Base-by-base conservation (phyloP, 2,113 vertebrate genomes). In the Tachuris rubrigastra region DNA sequence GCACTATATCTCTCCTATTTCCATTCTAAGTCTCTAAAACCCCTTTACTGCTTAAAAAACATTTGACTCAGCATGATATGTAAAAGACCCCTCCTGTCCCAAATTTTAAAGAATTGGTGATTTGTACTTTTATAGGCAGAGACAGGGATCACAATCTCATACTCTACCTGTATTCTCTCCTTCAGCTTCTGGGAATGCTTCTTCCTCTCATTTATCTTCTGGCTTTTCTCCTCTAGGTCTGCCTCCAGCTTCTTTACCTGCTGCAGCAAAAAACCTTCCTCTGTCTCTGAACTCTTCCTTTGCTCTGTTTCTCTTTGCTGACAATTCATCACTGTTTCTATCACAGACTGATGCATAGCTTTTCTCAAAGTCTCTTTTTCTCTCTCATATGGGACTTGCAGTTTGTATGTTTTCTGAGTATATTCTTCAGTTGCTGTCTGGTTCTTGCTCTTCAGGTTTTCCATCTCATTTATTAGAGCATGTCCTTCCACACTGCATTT, bases 111-210 rank as follows among this genome's bases (percentile, higher is more conserved):
- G 42, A 86, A 49, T 3, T 67, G 4, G 12, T 53, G 41, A 74
- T 83, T 68, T 86, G 14, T 33, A 47, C 55, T 44, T 89, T 80
- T 39, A 73, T 28, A 56, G 31, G 53, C 50, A 30, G 22, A 72
- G 37, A 77, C 7, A 33, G 6, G 25, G 58, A 86, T 41, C 30
- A 47, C 7, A 22, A 18, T 60, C 17, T 87, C 56, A 35, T 37
- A 72, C 16, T 33, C 7, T 98, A 99, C 99, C 99, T 99, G 99
- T 73, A 98, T 98, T 90, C 97, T 97, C 49, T 99, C 99, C 92
- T 99, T 99, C 82, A 99, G 97, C 87, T 98, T 99, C 88, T 98
- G 98, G 12, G 98, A 98, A 72, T 98, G 98, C 62, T 98, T 99
- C 96, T 98, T 99, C 95, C 96, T 97, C 92, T 99, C 99, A 14